A percentile compares a stretch with the other conserved stretches of the same genome.
Evolutionary conservation across 1,140 invertebrate genomes (phyloP).

Genomic region (Gryllus bimaculatus): DNA sequence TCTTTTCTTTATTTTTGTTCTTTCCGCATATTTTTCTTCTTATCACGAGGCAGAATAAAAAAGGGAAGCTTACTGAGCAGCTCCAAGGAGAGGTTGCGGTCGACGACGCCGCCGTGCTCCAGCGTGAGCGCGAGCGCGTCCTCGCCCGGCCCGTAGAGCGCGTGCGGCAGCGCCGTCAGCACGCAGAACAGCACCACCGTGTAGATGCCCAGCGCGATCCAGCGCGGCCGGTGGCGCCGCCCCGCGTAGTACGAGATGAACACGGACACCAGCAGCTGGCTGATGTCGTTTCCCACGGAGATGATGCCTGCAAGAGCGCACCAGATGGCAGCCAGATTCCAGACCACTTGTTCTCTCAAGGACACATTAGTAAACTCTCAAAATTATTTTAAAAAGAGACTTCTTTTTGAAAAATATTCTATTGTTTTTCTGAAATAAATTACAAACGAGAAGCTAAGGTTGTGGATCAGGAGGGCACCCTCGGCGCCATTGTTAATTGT

Average conservation of each 20-base stretch:
- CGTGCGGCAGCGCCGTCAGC: constrained; percentile 58
- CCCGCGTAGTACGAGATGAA: constrained; percentile 58
- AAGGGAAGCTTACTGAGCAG: constrained; percentile 21
- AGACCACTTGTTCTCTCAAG: too few relatives aligned
- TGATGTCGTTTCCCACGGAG: constrained; percentile 58
- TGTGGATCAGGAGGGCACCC: too few relatives aligned
- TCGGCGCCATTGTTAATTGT: too few relatives aligned
- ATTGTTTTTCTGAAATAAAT: too few relatives aligned
- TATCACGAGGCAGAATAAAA: too few relatives aligned
- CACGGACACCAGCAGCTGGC: constrained; percentile 45
- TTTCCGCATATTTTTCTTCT: too few relatives aligned
- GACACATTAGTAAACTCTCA: too few relatives aligned
- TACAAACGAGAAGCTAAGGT: too few relatives aligned
- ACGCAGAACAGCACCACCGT: constrained; percentile 57
- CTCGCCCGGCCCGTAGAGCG: constrained; percentile 60
- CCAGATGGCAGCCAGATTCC: background rate
- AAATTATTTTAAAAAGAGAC: too few relatives aligned
- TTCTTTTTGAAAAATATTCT: too few relatives aligned
- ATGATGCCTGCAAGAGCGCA: constrained; percentile 45
- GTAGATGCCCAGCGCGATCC: constrained; percentile 60
- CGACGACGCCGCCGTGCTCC: constrained; percentile 41
- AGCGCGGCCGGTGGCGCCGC: constrained; percentile 55
- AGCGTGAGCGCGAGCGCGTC: constrained; percentile 53
- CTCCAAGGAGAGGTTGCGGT: constrained; percentile 21
- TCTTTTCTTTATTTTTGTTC: too few relatives aligned